A percentile compares a stretch with the other conserved stretches of the same genome.
phyloP scores from a whole-genome alignment of 2,888 invertebrate species.

The Ligdia adustata region DNA sequence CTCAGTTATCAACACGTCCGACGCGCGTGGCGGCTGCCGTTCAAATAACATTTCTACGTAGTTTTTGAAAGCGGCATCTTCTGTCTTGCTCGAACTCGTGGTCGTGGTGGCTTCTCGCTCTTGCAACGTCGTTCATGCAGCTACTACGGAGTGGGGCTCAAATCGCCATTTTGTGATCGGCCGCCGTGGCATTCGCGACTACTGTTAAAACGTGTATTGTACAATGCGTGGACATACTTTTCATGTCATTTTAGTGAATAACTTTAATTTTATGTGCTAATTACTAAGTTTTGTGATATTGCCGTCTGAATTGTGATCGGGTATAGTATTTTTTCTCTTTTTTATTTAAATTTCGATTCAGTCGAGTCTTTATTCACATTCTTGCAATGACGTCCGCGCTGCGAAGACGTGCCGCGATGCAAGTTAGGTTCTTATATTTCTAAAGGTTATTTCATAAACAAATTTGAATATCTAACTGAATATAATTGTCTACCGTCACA shows the following conservation, averaged over 20 bases:
- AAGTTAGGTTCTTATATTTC: too few relatives aligned
- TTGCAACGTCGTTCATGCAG: constrained; percentile 16
- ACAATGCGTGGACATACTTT: not conserved
- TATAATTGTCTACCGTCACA: too few relatives aligned
- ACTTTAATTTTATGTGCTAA: constrained; percentile 16
- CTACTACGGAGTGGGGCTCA: constrained; percentile 10
- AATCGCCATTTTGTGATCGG: constrained; percentile 42
- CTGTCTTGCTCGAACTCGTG: constrained; percentile 20
- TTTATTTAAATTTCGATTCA: not conserved
- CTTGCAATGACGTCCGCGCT: constrained; percentile 4
- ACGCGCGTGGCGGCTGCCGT: not conserved
- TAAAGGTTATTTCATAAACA: too few relatives aligned
- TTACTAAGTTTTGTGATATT: constrained; percentile 14
- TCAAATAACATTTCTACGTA: constrained; percentile 20
- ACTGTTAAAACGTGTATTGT: constrained; percentile 31
- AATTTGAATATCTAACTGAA: too few relatives aligned
- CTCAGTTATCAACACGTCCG: constrained; percentile 10
- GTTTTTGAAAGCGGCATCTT: constrained; percentile 12
- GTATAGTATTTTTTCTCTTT: constrained; percentile 17
- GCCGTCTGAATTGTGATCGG: constrained; percentile 14
- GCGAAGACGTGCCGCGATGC: constrained; percentile 24
- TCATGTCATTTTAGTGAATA: not conserved
- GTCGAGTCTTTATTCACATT: constrained; percentile 19
- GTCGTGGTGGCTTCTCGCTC: constrained; percentile 10
- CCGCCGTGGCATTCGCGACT: constrained; percentile 48